phyloP scores from a whole-genome alignment of 2,113 vertebrate species.

The Origma solitaria region DNA sequence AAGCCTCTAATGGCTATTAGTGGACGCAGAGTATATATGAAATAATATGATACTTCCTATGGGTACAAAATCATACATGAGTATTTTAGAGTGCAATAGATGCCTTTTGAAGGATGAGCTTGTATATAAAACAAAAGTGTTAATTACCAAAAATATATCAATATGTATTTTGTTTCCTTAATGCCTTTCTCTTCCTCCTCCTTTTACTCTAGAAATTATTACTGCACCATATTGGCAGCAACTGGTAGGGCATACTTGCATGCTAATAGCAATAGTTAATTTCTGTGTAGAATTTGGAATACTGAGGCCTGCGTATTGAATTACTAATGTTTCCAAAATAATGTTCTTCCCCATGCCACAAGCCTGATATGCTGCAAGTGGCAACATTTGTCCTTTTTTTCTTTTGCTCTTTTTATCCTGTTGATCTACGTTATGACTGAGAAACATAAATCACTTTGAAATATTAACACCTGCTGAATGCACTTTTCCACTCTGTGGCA shows the following conservation, averaged over 20 bases:
- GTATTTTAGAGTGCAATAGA: not conserved
- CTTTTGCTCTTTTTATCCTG: not conserved
- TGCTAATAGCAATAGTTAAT: not conserved
- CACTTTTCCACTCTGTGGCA: not conserved
- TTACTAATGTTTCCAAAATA: not conserved
- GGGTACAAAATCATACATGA: not conserved
- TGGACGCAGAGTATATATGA: not conserved
- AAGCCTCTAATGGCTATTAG: not conserved
- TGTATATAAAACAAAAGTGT: not conserved
- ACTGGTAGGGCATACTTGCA: not conserved
- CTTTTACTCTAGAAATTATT: constrained; percentile 18
- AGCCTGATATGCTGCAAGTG: not conserved
- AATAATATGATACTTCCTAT: not conserved
- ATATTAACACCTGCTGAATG: not conserved
- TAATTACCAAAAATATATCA: not conserved
- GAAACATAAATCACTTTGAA: not conserved
- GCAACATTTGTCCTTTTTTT: not conserved
- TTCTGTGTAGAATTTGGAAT: not conserved
- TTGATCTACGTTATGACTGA: not conserved
- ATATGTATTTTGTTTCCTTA: not conserved
- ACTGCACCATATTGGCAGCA: constrained; percentile 1
- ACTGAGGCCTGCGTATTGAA: not conserved
- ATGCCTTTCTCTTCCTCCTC: constrained; percentile 2
- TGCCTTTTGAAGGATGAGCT: not conserved
- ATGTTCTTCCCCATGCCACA: not conserved